A percentile compares a stretch with the other conserved stretches of the same genome.
phyloP scores from a whole-genome alignment of 2,797 vertebrate species.

The Leptatherina wallacei region DNA sequence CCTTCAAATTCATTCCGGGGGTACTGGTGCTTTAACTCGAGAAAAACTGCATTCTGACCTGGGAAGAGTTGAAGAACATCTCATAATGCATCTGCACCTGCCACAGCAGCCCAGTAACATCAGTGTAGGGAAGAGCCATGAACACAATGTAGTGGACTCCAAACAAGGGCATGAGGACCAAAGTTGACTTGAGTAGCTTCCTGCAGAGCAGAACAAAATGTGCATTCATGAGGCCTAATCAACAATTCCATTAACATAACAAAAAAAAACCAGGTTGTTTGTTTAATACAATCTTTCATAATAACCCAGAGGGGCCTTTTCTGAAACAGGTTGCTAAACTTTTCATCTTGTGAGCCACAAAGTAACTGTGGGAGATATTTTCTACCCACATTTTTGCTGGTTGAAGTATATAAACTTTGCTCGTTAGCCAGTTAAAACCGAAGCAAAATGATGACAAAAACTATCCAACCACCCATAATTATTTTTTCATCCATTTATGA shows the following conservation, averaged over 20 bases:
- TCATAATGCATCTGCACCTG: constrained; percentile 92
- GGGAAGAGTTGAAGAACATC: constrained; percentile 90
- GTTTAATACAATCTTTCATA: too few species aligned
- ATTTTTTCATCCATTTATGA: too few species aligned
- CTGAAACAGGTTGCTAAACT: too few species aligned
- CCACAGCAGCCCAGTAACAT: constrained; percentile 85
- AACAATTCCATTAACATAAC: neutral
- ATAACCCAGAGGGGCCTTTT: too few species aligned
- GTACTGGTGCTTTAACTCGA: neutral
- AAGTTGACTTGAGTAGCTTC: constrained; percentile 87
- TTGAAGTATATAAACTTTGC: too few species aligned
- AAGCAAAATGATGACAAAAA: too few species aligned
- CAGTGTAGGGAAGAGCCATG: constrained; percentile 88
- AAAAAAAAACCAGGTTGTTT: too few species aligned
- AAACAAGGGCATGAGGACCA: constrained; percentile 89
- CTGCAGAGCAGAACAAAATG: constrained; percentile 59
- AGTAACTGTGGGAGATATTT: too few species aligned
- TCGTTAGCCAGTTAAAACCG: too few species aligned
- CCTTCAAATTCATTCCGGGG: neutral
- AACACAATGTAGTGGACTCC: constrained; percentile 91
- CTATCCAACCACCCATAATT: too few species aligned
- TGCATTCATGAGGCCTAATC: neutral
- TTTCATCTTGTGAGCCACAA: too few species aligned
- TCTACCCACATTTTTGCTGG: too few species aligned
- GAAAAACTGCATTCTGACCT: constrained; percentile 72